Evolutionary conservation across 1,140 invertebrate species (phyloP).

Genomic region (Cotesia chilonis): DNA sequence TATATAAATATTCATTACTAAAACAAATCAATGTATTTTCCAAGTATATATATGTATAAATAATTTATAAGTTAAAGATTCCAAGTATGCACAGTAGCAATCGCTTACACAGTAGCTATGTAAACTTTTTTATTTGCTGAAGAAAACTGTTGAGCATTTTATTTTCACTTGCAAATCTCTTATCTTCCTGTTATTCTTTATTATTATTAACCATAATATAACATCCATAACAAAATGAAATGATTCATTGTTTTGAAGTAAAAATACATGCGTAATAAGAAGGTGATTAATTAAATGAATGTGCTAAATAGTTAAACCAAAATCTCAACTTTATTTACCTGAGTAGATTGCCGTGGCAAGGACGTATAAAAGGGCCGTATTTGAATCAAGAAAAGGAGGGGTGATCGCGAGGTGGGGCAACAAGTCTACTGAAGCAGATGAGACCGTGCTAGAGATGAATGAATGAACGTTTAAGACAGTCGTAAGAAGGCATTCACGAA

Average conservation of each 20-base stretch:
- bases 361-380: constrained; percentile 35
- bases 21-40: constrained; percentile 9
- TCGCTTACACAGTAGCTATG: neutral
- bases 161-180: neutral
- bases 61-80: constrained; percentile 5
- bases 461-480: constrained; percentile 64
- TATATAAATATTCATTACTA: neutral
- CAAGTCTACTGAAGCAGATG: constrained; percentile 38
- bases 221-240: too few species aligned
- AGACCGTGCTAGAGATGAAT: constrained; percentile 55
- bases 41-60: neutral
- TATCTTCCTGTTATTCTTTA: neutral
- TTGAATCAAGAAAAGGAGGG: constrained; percentile 29
- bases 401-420: constrained; percentile 34
- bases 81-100: constrained; percentile 9
- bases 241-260: too few species aligned
- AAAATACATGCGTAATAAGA: neutral
- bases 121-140: constrained; percentile 9
- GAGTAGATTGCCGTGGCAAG: constrained; percentile 28
- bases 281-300: neutral
- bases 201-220: neutral
- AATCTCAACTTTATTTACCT: constrained; percentile 31
- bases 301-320: neutral
- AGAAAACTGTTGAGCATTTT: neutral
- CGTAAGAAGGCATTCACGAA: constrained; percentile 56